Evolutionary conservation across 2,113 vertebrate species (phyloP), one percentile per base, ranked within the genome.

Genomic region (Chaetorhynchus papuensis): DNA sequence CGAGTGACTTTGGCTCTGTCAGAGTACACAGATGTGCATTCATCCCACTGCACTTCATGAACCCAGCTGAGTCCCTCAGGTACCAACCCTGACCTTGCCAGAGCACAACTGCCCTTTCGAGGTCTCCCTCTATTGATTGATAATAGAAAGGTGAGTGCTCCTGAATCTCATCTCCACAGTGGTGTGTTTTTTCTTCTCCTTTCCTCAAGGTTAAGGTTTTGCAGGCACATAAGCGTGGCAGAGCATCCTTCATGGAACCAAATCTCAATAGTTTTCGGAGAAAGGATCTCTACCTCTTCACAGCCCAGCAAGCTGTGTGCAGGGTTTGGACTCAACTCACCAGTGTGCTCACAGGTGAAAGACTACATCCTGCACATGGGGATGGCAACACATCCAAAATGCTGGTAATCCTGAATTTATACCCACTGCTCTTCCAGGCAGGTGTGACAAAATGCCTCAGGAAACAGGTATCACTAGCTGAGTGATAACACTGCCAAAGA

Each of bases 121-220:
- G 56, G 19, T 49, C 56, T 50, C 54, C 69, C 37, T 71, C 35
- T 37, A 44, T 44, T 0, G 0, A 39, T 1, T 52, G 71, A 28
- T 28, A 91, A 68, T 1, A 68, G 17, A 86, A 52, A 78, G 35
- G n/a, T 6, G 6, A 75, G 24, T 41, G 44, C 24, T 81, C 20
- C 11, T 2, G 1, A 61, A 81, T 87, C 52, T 86, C 76, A 63
- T 47, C 56, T 63, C 35, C 56, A 33, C 16, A 39, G 21, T 10
- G 26, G 44, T 15, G 20, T 54, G 20, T 7, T 57, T 86, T 83
- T 57, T n/a, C 11, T 74, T 64, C 47, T 87, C 27, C 42, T 56
- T 75, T 86, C 42, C n/a, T 77, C 59, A 61, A 33, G 23, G 41
- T 74, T 66, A 59, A 83, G 20, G 19, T 88, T 42, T 91, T 33